Percentiles rank a stretch among this genome's conserved stretches.
These are phyloP conservation scores for Mirza zaza DNA, from an alignment of 2,113 vertebrate species.

Conservation along the genomic window DNA sequence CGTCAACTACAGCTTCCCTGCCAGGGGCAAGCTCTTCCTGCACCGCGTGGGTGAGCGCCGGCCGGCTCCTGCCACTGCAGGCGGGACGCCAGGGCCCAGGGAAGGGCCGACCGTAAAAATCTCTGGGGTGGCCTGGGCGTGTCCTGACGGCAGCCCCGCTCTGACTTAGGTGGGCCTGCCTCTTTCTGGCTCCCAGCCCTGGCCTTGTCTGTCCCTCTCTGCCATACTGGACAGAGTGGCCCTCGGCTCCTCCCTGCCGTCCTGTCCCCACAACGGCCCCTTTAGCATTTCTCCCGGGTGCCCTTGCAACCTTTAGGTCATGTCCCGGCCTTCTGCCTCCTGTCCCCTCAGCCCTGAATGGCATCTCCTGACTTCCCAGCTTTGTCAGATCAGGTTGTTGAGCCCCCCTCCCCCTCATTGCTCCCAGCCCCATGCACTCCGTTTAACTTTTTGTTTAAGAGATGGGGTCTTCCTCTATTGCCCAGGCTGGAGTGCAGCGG, in stretches of 20 bases:
- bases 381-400: not conserved
- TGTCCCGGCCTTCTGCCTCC: not conserved
- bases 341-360: accelerated
- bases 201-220: too few species aligned
- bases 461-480: too few species aligned
- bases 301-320: not conserved
- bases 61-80: accelerated
- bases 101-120: too few species aligned
- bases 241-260: not conserved
- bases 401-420: not conserved
- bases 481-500: too few species aligned
- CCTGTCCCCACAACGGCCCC: not conserved
- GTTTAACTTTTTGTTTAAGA: too few species aligned
- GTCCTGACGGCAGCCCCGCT: not conserved
- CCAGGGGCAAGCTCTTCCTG: constrained; percentile 96
- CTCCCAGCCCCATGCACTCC: not conserved
- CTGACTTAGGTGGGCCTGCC: not conserved
- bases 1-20: constrained; percentile 98
- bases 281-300: too few species aligned
- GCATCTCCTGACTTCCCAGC: not conserved
- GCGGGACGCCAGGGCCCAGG: not conserved
- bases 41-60: constrained; percentile 94
- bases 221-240: accelerated
- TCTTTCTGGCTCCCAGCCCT: too few species aligned
- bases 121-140: accelerated